Percentiles rank a stretch among this genome's conserved stretches.
phyloP scores from a whole-genome alignment of 2,113 vertebrate genomes.

The Crocuta crocuta region DNA sequence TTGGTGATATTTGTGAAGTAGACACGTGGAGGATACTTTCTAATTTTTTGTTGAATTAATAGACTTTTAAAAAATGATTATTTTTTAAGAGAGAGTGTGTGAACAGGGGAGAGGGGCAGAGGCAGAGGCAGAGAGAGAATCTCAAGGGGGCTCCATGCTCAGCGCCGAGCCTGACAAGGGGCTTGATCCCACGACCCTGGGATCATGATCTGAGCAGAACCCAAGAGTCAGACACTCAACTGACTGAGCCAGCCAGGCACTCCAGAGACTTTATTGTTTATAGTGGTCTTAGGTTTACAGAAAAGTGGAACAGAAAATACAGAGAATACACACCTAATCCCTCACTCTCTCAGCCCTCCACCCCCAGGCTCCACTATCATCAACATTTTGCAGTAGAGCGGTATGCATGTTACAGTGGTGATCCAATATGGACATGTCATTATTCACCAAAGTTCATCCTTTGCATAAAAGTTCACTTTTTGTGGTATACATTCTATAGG shows the following conservation, averaged over 20 bases:
- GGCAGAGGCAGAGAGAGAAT: no score
- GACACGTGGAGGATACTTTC: background rate
- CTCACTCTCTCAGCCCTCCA: background rate
- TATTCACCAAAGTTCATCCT: background rate
- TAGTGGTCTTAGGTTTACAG: background rate
- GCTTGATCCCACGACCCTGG: no score
- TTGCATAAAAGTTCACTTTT: background rate
- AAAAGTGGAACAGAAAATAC: background rate
- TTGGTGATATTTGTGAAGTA: background rate
- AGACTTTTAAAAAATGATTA: background rate
- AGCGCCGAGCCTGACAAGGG: no score
- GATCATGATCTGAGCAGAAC: no score
- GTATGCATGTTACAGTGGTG: background rate
- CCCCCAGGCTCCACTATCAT: background rate
- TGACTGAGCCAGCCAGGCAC: no score
- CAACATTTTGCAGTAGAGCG: background rate
- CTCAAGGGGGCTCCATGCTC: no score
- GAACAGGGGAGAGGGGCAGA: no score
- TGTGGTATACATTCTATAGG: background rate
- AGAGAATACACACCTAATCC: background rate
- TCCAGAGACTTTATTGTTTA: background rate
- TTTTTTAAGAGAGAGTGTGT: no score
- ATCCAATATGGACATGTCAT: background rate
- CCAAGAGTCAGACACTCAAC: no score
- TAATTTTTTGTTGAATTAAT: constrained; percentile 22